These are phyloP conservation scores for Magallana ariakensis DNA, from an alignment of 1,140 invertebrate genomes.

Conservation along the genomic window DNA sequence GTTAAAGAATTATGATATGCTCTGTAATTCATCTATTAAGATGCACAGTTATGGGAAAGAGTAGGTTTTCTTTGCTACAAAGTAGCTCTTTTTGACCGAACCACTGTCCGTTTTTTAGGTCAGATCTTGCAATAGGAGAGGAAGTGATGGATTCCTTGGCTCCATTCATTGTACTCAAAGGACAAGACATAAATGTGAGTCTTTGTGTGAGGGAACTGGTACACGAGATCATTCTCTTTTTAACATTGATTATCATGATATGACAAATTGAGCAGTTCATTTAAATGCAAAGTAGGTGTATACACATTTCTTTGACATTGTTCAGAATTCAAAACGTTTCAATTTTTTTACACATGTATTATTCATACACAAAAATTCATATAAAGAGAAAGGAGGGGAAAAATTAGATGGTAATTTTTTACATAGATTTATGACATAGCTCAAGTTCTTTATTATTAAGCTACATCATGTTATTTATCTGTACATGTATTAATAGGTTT, in stretches of 20 bases:
- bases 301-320: background rate
- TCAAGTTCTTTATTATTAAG: too few species aligned
- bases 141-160: constrained; percentile 65
- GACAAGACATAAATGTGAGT: constrained; percentile 64
- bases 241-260: background rate
- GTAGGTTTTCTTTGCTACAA: too few species aligned
- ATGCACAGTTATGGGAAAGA: too few species aligned
- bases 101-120: constrained; percentile 54
- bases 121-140: constrained; percentile 64
- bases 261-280: background rate
- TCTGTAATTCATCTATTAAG: too few species aligned
- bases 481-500: too few species aligned
- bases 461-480: too few species aligned
- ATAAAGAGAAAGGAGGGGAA: too few species aligned
- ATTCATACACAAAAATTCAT: background rate
- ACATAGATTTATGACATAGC: too few species aligned
- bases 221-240: background rate
- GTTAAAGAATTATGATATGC: too few species aligned
- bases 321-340: background rate
- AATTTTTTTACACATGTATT: background rate
- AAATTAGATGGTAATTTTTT: too few species aligned
- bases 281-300: background rate
- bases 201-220: background rate
- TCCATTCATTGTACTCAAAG: constrained; percentile 68
- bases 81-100: too few species aligned